phyloP scores from a whole-genome alignment of 2,113 vertebrate species.

The Megaceryle maxima region DNA sequence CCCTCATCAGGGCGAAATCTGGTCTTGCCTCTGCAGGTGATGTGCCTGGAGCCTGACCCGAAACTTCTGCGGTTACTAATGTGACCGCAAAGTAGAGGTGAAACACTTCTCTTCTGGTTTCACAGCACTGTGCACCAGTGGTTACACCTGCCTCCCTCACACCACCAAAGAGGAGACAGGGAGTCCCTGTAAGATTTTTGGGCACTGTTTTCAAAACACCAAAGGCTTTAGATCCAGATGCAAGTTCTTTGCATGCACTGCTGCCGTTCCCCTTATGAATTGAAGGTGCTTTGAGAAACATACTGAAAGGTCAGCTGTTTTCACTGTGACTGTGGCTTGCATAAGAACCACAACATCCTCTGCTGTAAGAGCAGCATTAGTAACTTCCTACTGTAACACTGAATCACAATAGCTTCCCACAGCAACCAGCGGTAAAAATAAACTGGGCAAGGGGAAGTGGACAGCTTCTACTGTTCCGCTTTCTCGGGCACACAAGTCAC shows the following conservation, averaged over 20 bases:
- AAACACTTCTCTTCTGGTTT: not conserved
- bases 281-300: conserved; percentile 21
- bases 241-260: not conserved
- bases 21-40: not conserved
- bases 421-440: conserved; percentile 56
- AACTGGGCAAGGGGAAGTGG: conserved; percentile 49
- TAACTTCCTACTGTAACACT: conserved; percentile 49
- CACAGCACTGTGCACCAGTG: fast-evolving
- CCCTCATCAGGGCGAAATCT: not conserved
- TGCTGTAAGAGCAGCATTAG: conserved; percentile 18
- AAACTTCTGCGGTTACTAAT: not conserved
- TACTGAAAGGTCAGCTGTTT: conserved; percentile 60
- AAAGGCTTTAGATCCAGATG: not conserved
- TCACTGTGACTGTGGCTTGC: conserved; percentile 28
- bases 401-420: conserved; percentile 64
- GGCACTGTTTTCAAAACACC: not conserved
- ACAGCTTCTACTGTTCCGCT: conserved; percentile 44
- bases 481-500: conserved; percentile 46
- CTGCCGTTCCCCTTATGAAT: not conserved
- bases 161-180: not conserved
- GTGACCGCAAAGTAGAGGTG: not conserved
- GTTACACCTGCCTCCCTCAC: not conserved
- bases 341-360: conserved; percentile 59
- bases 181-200: not conserved
- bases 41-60: not conserved